These are phyloP conservation scores for Mus spicilegus DNA, from an alignment of 2,113 vertebrate species.

Conservation along the genomic window DNA sequence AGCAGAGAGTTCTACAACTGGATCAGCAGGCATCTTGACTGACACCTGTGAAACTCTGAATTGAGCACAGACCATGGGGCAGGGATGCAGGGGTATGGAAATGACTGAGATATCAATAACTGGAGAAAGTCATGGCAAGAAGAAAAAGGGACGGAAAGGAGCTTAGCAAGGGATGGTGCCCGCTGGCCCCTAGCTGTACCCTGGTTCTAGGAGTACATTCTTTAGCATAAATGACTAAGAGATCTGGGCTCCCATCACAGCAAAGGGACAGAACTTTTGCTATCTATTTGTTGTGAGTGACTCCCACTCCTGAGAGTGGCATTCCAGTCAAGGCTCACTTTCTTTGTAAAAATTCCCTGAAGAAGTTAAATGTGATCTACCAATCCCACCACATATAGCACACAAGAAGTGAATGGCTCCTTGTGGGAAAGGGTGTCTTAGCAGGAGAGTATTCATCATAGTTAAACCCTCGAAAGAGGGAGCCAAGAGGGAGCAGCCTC, in stretches of 20 bases:
- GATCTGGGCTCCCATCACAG: neutral
- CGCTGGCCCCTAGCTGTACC: neutral
- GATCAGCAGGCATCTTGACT: neutral
- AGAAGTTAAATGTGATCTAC: neutral
- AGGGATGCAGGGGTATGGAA: neutral
- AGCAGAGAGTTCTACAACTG: neutral
- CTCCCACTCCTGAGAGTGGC: neutral
- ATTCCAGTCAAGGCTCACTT: neutral
- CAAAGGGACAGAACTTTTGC: neutral
- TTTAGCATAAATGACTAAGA: neutral
- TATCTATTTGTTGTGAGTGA: neutral
- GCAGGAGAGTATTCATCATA: neutral
- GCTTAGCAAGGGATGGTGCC: neutral
- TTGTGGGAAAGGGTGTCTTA: neutral
- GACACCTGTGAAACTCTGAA: neutral
- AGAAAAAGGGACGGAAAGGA: neutral
- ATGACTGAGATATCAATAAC: neutral
- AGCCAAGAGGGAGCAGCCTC: neutral
- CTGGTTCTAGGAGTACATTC: neutral
- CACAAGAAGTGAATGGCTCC: neutral
- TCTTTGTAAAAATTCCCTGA: slow-evolving; percentile 1
- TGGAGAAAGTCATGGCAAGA: neutral
- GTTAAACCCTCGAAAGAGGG: neutral
- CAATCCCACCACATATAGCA: neutral
- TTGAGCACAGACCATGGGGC: neutral